Base-by-base conservation (phyloP, 2,888 invertebrate species). In the Julus scanicus region DNA sequence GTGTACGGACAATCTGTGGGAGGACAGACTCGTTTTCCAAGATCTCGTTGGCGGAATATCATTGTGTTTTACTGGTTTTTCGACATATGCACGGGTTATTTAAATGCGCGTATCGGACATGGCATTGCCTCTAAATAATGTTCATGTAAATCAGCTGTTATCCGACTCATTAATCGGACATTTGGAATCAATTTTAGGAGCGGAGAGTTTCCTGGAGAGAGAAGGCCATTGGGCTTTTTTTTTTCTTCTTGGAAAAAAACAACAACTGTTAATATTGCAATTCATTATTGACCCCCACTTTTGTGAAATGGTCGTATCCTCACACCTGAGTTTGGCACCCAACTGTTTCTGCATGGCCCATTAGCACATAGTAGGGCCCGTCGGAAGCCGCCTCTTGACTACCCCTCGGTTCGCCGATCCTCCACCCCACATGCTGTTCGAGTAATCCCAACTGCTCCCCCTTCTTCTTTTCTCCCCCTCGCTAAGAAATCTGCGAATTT, bases 311-410 rank as follows among this genome's bases (percentile, higher is more conserved):
- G 71, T 71, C 11, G 84, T 17, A 48, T 84, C 84, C 48, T 84
- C 84, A 84, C 48, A 84, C 84, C 84, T 84, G 84, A 84, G 48
- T 17, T 84, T 84, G 84, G 84, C 84, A 84, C 84, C 84, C 84
- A 84, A 84, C 84, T 84, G 84, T 84, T 40, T 48, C 84, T 84
- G 84, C 48, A 84, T 84, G 48, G 17, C 48, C 48, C 84, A 84
- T 84, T 84, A 84, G 84, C 84, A 84, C 40, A 84, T 84, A n/a
- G 17, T 48, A 40, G 84, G 71, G 29, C 71, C 71, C 71, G 71
- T 71, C 71, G 71, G 71, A 71, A 71, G 71, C 71, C 11, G 71
- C 13, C 71, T 29, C 71, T 71, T 20, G 29, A n/a, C 71, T 71
- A 71, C 71, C 71, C 71, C 71, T 71, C 63, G 63, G 63, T 63